Conservation (phyloP, 2,797 vertebrate genomes). For the Sarcophilus harrisii region DNA sequence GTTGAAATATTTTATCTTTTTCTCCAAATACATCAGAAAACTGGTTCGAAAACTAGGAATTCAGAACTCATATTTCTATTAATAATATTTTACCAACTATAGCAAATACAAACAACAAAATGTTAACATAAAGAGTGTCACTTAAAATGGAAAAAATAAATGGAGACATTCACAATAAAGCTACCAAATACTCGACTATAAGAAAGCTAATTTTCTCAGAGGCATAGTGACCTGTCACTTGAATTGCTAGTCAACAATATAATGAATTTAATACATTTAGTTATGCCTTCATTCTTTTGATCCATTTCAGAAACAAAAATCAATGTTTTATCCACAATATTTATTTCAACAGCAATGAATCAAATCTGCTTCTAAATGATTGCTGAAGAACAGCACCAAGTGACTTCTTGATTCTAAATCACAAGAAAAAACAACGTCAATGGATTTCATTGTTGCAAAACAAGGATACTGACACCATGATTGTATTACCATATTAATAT, state of each 20-base stretch:
- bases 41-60: background rate
- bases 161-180: constrained; percentile 11
- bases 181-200: background rate
- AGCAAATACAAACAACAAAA: constrained; percentile 15
- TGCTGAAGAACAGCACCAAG: constrained; percentile 13
- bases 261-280: constrained; percentile 22
- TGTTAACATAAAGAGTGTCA: background rate
- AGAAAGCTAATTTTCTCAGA: background rate
- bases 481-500: background rate
- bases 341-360: constrained; percentile 11
- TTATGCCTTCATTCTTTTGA: background rate
- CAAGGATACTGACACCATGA: background rate
- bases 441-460: background rate
- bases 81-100: constrained; percentile 13
- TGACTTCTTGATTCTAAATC: constrained; percentile 6
- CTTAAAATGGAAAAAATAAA: constrained; percentile 42
- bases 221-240: constrained; percentile 4
- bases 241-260: constrained; percentile 12
- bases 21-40: constrained; percentile 30
- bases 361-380: constrained; percentile 29
- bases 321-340: background rate
- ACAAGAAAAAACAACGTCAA: background rate
- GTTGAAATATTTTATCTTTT: constrained; percentile 3
- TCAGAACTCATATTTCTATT: background rate
- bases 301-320: constrained; percentile 20